These are phyloP conservation scores for Pollenia angustigena DNA, from an alignment of 2,888 invertebrate genomes.

Conservation along the genomic window DNA sequence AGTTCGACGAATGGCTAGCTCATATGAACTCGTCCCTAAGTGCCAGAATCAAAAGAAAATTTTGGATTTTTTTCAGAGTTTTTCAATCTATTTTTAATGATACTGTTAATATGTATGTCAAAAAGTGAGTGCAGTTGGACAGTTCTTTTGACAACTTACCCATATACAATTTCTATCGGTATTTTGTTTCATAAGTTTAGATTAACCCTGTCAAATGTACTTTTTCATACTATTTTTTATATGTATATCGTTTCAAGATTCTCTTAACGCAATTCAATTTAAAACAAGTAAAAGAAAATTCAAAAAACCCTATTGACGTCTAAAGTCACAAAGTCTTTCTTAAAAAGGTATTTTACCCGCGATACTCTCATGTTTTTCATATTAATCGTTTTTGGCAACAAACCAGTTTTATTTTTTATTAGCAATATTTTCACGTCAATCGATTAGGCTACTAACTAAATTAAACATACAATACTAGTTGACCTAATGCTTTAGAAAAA, in stretches of 20 bases:
- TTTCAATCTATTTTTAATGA: too few species aligned
- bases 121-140: too few species aligned
- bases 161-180: too few species aligned
- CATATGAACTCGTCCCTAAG: too few species aligned
- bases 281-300: not conserved
- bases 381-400: slow-evolving; percentile 11
- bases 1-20: too few species aligned
- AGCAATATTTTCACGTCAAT: too few species aligned
- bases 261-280: not conserved
- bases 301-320: not conserved
- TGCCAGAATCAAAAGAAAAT: too few species aligned
- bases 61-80: too few species aligned
- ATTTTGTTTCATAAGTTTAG: not conserved
- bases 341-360: not conserved
- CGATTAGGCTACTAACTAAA: not conserved
- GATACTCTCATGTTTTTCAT: not conserved
- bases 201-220: not conserved
- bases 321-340: too few species aligned
- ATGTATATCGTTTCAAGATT: not conserved
- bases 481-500: not conserved
- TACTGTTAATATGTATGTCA: too few species aligned
- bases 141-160: too few species aligned
- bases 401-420: not conserved
- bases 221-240: not conserved
- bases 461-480: not conserved